These are phyloP conservation scores for Netelia virgata DNA, from an alignment of 2,888 invertebrate species.

Conservation along the genomic window DNA sequence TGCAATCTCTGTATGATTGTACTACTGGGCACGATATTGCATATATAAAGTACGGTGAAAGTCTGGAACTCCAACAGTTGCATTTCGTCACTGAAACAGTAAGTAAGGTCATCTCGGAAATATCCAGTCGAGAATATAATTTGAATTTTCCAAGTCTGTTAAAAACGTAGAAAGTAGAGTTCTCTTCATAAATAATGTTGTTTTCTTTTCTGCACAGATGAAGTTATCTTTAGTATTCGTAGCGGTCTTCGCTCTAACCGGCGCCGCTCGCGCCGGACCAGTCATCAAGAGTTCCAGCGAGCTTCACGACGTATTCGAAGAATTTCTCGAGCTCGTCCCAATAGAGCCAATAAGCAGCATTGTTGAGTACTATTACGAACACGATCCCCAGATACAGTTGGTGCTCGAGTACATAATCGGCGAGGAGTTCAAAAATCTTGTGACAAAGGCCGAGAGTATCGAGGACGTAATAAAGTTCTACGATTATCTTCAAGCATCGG, in stretches of 20 bases:
- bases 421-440: slow-evolving; percentile 72
- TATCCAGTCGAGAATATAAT: too few species aligned
- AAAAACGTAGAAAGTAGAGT: too few species aligned
- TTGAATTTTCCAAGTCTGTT: too few species aligned
- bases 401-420: slow-evolving; percentile 73
- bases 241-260: slow-evolving; percentile 10
- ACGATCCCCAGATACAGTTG: slow-evolving; percentile 77
- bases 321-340: slow-evolving; percentile 77
- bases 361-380: slow-evolving; percentile 71
- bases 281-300: slow-evolving; percentile 48
- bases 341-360: slow-evolving; percentile 70
- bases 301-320: slow-evolving; percentile 76
- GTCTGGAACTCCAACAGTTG: too few species aligned
- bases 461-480: slow-evolving; percentile 74
- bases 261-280: slow-evolving; percentile 28
- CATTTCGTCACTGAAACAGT: too few species aligned
- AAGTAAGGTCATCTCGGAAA: too few species aligned
- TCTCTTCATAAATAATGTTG: too few species aligned
- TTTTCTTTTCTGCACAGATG: slow-evolving; percentile 25
- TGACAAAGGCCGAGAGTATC: slow-evolving; percentile 73
- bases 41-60: too few species aligned
- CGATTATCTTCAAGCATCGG: slow-evolving; percentile 74
- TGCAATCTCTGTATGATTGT: too few species aligned
- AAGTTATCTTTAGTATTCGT: slow-evolving; percentile 29
- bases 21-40: too few species aligned